Percentiles rank a stretch among this genome's conserved stretches.
phyloP scores from a whole-genome alignment of 2,888 invertebrate genomes.

The Ametastegia equiseti region DNA sequence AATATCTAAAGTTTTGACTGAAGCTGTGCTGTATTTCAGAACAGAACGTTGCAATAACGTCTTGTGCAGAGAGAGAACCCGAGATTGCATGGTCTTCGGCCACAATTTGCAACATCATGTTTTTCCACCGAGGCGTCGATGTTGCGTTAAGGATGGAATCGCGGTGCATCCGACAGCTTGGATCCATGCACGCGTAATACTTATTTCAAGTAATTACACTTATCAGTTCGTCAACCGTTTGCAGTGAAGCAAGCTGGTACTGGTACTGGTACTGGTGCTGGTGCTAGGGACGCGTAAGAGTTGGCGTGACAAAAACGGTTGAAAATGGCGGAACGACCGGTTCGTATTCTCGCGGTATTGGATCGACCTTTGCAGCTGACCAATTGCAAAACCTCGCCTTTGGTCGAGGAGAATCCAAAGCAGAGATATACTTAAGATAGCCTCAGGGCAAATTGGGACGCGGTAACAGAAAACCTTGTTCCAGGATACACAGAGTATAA shows the following conservation, averaged over 20 bases:
- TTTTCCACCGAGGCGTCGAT: too few relatives aligned
- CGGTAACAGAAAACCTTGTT: constrained; percentile 3
- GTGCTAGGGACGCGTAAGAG: too few relatives aligned
- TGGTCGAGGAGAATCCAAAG: not conserved
- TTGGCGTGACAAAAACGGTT: not conserved
- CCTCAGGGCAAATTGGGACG: not conserved
- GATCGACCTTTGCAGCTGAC: constrained; percentile 31
- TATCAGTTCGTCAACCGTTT: not conserved
- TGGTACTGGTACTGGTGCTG: not conserved
- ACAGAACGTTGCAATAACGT: too few relatives aligned
- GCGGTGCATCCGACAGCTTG: not conserved
- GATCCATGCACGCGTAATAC: not conserved
- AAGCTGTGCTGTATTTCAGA: too few relatives aligned
- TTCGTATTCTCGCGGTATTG: constrained; percentile 27
- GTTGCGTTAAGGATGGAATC: too few relatives aligned
- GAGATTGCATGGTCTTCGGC: too few relatives aligned
- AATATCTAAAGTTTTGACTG: too few relatives aligned
- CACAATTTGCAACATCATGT: too few relatives aligned
- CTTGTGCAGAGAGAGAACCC: too few relatives aligned
- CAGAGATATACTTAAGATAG: not conserved
- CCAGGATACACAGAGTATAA: not conserved
- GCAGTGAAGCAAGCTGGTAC: not conserved
- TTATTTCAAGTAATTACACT: too few relatives aligned
- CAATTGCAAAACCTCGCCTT: constrained; percentile 13
- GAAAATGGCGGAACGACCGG: constrained; percentile 37